These are phyloP conservation scores for Epinephelus lanceolatus DNA, from an alignment of 2,113 vertebrate species.

Conservation along the genomic window DNA sequence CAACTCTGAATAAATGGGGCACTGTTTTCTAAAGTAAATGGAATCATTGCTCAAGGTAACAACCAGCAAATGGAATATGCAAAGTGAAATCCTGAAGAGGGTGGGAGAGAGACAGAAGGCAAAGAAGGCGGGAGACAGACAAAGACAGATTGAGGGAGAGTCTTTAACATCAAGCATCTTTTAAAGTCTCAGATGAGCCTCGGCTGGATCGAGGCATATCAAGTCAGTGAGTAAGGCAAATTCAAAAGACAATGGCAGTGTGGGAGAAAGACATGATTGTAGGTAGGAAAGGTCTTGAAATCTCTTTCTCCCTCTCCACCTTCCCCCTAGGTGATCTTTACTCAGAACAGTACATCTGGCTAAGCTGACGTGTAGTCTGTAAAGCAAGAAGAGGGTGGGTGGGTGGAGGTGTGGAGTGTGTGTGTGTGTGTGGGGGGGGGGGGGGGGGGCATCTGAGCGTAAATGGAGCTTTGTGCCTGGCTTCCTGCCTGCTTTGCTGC, in stretches of 20 bases:
- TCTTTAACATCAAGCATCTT: slow-evolving; percentile 47
- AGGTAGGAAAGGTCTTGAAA: slow-evolving; percentile 46
- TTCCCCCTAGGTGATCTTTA: slow-evolving; percentile 82
- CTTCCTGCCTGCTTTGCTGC: slow-evolving; percentile 71
- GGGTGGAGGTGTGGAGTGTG: background rate
- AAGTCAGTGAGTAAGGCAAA: slow-evolving; percentile 1
- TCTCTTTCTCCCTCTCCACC: slow-evolving; percentile 32
- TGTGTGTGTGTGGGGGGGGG: background rate
- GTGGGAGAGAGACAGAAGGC: slow-evolving; percentile 55
- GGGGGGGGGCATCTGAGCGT: slow-evolving; percentile 83
- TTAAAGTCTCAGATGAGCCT: slow-evolving; percentile 43
- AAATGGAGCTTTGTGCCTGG: slow-evolving; percentile 87
- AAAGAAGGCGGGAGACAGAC: slow-evolving; percentile 30
- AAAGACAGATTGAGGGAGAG: slow-evolving; percentile 47
- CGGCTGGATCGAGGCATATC: background rate
- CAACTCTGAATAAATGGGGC: slow-evolving; percentile 69
- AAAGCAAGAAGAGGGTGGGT: slow-evolving; percentile 74
- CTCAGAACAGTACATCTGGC: slow-evolving; percentile 85
- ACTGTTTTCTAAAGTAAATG: slow-evolving; percentile 78
- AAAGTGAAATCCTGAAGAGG: slow-evolving; percentile 75
- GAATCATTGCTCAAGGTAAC: slow-evolving; percentile 88
- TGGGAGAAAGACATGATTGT: slow-evolving; percentile 33
- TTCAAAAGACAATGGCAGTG: background rate
- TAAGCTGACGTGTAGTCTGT: slow-evolving; percentile 86
- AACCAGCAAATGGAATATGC: slow-evolving; percentile 88